These are phyloP conservation scores for Miniopterus natalensis DNA, from an alignment of 2,113 vertebrate genomes.

Conservation along the genomic window DNA sequence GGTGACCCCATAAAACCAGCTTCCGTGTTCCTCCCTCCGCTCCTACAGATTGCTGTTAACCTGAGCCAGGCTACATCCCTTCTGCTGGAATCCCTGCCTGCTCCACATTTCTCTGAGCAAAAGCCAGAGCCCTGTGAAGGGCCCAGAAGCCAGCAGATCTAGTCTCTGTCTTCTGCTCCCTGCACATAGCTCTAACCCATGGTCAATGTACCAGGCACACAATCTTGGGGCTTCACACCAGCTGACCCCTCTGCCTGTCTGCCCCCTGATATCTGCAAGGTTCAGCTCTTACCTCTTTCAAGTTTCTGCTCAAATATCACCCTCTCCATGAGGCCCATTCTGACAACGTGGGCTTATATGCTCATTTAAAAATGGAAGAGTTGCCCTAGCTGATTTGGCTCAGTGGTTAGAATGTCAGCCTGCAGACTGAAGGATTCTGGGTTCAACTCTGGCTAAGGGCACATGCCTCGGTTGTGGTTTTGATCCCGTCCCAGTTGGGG, in stretches of 20 bases:
- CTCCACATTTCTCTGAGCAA: background rate
- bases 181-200: fast-evolving
- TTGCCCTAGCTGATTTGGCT: background rate
- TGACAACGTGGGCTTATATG: background rate
- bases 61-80: background rate
- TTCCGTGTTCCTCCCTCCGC: background rate
- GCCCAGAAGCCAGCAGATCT: too few species aligned
- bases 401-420: background rate
- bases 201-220: too few species aligned
- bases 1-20: background rate
- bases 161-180: background rate
- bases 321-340: background rate
- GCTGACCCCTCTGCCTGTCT: background rate
- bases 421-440: too few species aligned
- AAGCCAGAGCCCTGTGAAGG: background rate
- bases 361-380: constrained; percentile 5
- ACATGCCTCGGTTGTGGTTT: background rate
- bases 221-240: background rate
- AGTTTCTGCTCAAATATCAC: background rate
- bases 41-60: background rate
- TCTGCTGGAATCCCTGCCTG: background rate
- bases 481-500: too few species aligned
- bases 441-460: background rate
- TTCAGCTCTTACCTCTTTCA: background rate
- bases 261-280: background rate